Evolutionary conservation across 2,113 vertebrate genomes (phyloP), one percentile per base, ranked within the genome.

Genomic region (Notothenia rossii): DNA sequence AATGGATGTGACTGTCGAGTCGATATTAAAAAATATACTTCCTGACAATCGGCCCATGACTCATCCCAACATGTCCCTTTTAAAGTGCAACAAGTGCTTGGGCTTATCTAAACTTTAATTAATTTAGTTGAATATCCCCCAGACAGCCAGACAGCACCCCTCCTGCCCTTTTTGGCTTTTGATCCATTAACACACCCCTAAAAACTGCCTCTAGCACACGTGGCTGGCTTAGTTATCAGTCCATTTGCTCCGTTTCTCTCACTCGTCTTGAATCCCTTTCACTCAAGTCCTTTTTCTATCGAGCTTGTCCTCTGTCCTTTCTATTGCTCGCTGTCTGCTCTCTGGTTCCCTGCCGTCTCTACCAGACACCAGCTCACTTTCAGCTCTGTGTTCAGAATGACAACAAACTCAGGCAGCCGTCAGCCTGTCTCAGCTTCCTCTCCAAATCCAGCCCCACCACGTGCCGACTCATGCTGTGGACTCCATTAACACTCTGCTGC

Each of bases 61-160:
- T 82, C 77, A 77, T 65, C 60, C 43, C 33, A 50, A 59, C 62
- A 12, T 10, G 40, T 68, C 51, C 72, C 10, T 81, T 81, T 90
- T 93, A 85, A 89, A 88, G 90, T 89, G 89, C 93, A 94, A 93
- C 87, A 93, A 90, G 93, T 94, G 90, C 89, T 91, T 91, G 90
- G 86, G 77, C 93, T 91, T 93, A 36, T 77, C 58, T 92, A 90
- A 50, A 90, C 89, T 92, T 95, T 90, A 91, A 95, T 95, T 94
- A 91, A 94, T 96, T 96, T 95, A 95, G 88, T 89, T 93, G 86
- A 88, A 86, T 92, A 87, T 85, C 92, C 92, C 10, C 15, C 43
- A 85, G 78, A 81, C 61, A 72, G 53, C 12, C 67, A 72, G 65
- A 75, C 60, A 43, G 13, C 25, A 22, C 60, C 64, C 33, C 17